Evolutionary conservation across 2,797 vertebrate genomes (phyloP).

Genomic region (Trematomus bernacchii): DNA sequence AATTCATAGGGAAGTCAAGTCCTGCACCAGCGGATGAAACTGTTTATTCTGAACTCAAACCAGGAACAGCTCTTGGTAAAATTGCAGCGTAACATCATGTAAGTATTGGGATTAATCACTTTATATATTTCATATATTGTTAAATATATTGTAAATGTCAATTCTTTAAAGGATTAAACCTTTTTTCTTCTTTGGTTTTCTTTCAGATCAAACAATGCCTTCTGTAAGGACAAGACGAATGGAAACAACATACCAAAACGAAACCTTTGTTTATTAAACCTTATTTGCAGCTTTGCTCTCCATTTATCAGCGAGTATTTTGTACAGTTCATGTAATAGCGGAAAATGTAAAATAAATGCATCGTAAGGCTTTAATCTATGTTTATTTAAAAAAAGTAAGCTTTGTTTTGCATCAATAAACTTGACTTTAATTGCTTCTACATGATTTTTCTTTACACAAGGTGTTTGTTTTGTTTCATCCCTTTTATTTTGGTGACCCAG

Average conservation of each 20-base stretch:
- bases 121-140: not conserved
- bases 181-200: not conserved
- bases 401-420: not conserved
- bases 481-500: not conserved
- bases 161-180: not conserved
- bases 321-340: not conserved
- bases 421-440: not conserved
- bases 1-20: not conserved
- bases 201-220: not conserved
- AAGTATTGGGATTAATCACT: not conserved
- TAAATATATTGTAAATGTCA: not conserved
- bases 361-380: not conserved
- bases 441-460: not conserved
- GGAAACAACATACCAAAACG: not conserved
- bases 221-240: not conserved
- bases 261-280: not conserved
- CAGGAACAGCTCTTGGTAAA: constrained; percentile 9
- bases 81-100: not conserved
- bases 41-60: constrained; percentile 36
- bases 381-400: not conserved
- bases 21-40: not conserved
- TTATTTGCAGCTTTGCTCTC: not conserved
- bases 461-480: not conserved
- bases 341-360: not conserved
- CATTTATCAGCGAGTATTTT: not conserved